Evolutionary conservation across 2,797 vertebrate genomes (phyloP), one percentile per base, ranked within the genome.

Genomic region (Leptoclinus maculatus): DNA sequence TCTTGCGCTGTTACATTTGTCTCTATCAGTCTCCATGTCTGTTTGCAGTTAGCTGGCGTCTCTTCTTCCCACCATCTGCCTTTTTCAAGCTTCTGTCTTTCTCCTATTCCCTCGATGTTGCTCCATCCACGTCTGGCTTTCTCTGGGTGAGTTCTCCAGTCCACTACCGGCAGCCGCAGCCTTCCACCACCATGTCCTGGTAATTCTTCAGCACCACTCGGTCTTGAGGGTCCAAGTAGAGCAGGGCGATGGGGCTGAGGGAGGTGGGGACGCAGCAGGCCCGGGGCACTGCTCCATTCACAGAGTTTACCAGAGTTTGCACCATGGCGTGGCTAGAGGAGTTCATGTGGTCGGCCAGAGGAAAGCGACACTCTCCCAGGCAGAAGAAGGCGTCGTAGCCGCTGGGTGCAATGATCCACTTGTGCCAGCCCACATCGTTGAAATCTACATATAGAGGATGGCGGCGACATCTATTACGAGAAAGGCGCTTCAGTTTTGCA

Each of bases 181-280:
- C 95, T 79, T 97, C 96, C 88, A 97, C 96, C 83, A 96, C 96
- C 96, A 97, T 97, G 78, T 97, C 96, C 91, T 96, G 94, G 88
- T 96, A 97, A 73, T 96, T 96, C 89, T 96, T 96, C 78, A 96
- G 91, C 77, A 97, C 96, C 62, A 97, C 96, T 12, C 94, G 92
- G 75, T 96, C 96, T 60, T 96, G 93, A 78, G 95, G 92, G 78
- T 97, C 96, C 83, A 96, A 88, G 87, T 96, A 97, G 70, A 97
- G 95, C 84, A 97, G 90, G 36, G 96, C 95, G 14, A 97, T 96
- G 76, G 96, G 94, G 83, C 95, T 96, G 74, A 97, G 95, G 66
- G 95, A 91, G 27, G 95, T 97, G 65, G 96, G 96, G 60, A 96
- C 95, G 3, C 96, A 97, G 90, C 95, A 96, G 41, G 96, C 94